phyloP scores from a whole-genome alignment of 1,140 invertebrate genomes.

The Copidosoma floridanum region DNA sequence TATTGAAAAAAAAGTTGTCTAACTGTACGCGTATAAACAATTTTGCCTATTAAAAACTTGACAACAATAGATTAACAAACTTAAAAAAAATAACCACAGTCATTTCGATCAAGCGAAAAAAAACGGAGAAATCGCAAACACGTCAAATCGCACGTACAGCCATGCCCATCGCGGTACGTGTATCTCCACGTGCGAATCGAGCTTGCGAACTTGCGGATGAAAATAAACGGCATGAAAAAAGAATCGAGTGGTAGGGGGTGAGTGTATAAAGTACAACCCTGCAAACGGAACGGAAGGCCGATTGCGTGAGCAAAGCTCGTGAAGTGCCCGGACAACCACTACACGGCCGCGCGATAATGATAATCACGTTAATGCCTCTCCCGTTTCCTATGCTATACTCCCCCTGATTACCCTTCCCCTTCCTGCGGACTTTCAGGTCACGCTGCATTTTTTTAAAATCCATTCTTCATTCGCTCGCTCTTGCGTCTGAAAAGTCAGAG shows the following conservation, averaged over 20 bases:
- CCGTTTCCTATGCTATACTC: not conserved
- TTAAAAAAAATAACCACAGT: too few species aligned
- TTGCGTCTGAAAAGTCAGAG: too few species aligned
- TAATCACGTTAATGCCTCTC: constrained; percentile 14
- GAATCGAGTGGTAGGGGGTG: not conserved
- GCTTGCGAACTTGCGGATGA: constrained; percentile 6
- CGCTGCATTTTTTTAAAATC: too few species aligned
- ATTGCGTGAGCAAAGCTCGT: constrained; percentile 23
- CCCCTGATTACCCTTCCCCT: not conserved
- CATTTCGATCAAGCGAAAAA: too few species aligned
- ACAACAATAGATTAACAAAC: too few species aligned
- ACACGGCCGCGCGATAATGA: constrained; percentile 4
- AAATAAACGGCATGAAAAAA: not conserved
- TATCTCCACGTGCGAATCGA: not conserved
- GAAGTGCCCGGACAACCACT: not conserved
- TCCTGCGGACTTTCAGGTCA: too few species aligned
- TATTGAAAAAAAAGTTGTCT: too few species aligned
- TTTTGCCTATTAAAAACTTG: too few species aligned
- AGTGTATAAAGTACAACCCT: too few species aligned
- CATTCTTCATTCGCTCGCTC: too few species aligned
- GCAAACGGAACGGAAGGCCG: constrained; percentile 17
- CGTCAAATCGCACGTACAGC: not conserved
- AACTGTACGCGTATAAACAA: too few species aligned
- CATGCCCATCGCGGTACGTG: not conserved
- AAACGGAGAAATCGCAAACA: not conserved